Evolutionary conservation across 2,797 vertebrate genomes (phyloP).

Genomic region (Paratrypauchen microcephalus): DNA sequence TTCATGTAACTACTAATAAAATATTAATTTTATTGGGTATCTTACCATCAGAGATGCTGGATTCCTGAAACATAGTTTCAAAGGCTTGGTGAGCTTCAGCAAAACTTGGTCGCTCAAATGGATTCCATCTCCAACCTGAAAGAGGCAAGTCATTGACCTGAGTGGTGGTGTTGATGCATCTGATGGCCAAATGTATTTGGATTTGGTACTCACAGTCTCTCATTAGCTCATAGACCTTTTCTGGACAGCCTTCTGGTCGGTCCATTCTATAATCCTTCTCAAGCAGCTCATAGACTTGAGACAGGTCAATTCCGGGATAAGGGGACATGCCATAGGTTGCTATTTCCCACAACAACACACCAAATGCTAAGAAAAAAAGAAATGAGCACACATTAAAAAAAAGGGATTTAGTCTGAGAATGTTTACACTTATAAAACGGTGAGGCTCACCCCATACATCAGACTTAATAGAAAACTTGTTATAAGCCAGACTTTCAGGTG

Average conservation of each 20-base stretch:
- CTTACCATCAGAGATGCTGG: conserved; percentile 96
- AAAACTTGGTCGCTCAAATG: conserved; percentile 93
- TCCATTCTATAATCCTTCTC: conserved; percentile 99
- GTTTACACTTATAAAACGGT: neutral
- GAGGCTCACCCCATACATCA: conserved; percentile 91
- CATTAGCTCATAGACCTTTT: conserved; percentile 98
- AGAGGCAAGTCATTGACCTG: neutral
- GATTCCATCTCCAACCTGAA: conserved; percentile 97
- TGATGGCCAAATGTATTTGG: neutral
- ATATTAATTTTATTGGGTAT: neutral
- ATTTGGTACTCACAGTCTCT: conserved; percentile 91
- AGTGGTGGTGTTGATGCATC: neutral
- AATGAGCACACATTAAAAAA: neutral
- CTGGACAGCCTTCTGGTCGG: conserved; percentile 96
- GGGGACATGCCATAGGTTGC: conserved; percentile 99
- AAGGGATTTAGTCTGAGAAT: neutral
- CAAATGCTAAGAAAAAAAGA: conserved; percentile 83
- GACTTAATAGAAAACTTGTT: conserved; percentile 99
- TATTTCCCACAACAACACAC: conserved; percentile 97
- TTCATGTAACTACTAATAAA: neutral
- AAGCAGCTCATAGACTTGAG: conserved; percentile 97
- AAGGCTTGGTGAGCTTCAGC: conserved; percentile 98
- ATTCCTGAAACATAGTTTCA: conserved; percentile 99
- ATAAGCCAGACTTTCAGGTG: conserved; percentile 96
- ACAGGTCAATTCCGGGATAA: conserved; percentile 97